These are phyloP conservation scores for Lasaia peninsularis DNA, from an alignment of 1,140 invertebrate species.

Conservation along the genomic window DNA sequence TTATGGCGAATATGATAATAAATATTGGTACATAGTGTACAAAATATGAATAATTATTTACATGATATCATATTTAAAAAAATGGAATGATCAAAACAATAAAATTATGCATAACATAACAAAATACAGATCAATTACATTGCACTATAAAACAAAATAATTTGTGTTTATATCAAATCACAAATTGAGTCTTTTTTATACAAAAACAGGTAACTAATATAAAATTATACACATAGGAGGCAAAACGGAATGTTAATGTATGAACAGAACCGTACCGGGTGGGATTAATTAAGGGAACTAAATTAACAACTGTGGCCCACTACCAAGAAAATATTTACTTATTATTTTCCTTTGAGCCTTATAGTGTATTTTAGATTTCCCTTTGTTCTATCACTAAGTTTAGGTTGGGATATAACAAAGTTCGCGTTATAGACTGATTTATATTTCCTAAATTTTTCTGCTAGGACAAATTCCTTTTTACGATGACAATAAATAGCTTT, in stretches of 20 bases:
- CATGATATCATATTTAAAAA: constrained; percentile 14
- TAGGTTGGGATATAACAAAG: constrained; percentile 60
- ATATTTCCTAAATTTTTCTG: constrained; percentile 63
- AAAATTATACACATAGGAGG: constrained; percentile 1
- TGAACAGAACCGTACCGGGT: not conserved
- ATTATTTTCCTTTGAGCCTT: constrained; percentile 50
- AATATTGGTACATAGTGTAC: not conserved
- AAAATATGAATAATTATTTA: not conserved
- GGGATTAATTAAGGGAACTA: not conserved
- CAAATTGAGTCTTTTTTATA: constrained; percentile 11
- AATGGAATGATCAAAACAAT: constrained; percentile 58
- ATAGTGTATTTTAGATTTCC: constrained; percentile 67
- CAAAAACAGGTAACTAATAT: constrained; percentile 12
- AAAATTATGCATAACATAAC: constrained; percentile 62
- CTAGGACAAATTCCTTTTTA: constrained; percentile 57
- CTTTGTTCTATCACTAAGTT: constrained; percentile 34
- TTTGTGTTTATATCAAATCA: constrained; percentile 35
- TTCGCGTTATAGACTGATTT: constrained; percentile 59
- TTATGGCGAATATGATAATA: constrained; percentile 5
- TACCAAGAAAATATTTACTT: constrained; percentile 17
- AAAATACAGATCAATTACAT: constrained; percentile 63
- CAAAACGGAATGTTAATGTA: constrained; percentile 13
- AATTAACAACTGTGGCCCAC: not conserved
- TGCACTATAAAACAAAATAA: constrained; percentile 43
- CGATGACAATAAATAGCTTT: constrained; percentile 59